These are phyloP conservation scores for Polietes domitor DNA, from an alignment of 2,888 invertebrate genomes.

Conservation along the genomic window DNA sequence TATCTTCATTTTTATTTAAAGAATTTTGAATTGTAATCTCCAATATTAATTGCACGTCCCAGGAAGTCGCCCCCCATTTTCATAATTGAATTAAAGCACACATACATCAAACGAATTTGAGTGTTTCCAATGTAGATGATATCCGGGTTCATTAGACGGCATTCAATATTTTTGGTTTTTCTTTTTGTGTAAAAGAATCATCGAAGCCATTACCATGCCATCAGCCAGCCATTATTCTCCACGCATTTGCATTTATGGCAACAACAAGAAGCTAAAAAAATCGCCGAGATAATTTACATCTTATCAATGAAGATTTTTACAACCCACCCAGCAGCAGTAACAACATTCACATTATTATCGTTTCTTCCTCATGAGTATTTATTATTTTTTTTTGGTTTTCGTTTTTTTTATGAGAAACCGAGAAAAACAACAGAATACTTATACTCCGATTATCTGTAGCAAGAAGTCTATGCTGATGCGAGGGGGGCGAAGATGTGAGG, in stretches of 20 bases:
- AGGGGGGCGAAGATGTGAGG: neutral
- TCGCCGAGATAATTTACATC: slow-evolving; percentile 12
- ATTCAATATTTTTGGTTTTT: neutral
- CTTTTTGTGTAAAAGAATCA: neutral
- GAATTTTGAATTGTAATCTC: too few species aligned
- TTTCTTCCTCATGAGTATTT: neutral
- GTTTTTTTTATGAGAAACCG: neutral
- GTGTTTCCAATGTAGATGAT: neutral
- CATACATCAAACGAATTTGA: too few species aligned
- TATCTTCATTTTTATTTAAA: too few species aligned
- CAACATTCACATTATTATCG: neutral
- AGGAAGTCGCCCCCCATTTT: too few species aligned
- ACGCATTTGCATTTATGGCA: neutral
- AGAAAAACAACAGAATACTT: neutral
- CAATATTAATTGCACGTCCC: too few species aligned
- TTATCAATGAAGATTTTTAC: neutral
- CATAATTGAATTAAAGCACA: too few species aligned
- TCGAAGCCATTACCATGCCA: slow-evolving; percentile 13
- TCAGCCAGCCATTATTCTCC: neutral
- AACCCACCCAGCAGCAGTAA: neutral
- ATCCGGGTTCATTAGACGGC: slow-evolving; percentile 5
- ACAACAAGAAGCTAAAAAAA: neutral
- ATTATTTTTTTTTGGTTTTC: neutral
- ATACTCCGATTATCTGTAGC: neutral
- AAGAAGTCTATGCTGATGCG: neutral